phyloP scores from a whole-genome alignment of 2,113 vertebrate genomes.

The Axis porcinus region DNA sequence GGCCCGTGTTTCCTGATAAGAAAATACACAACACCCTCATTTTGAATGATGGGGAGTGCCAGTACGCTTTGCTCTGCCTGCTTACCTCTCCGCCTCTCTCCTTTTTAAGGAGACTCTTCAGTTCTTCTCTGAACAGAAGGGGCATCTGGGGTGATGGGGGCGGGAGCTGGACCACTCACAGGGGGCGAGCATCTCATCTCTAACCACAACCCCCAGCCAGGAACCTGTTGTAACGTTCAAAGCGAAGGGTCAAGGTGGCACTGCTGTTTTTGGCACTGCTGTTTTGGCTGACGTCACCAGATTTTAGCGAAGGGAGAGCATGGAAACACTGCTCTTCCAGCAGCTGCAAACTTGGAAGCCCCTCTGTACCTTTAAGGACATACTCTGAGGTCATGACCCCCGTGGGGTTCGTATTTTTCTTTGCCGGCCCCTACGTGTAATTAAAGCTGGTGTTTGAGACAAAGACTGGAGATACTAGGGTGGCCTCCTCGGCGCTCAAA shows the following conservation, averaged over 20 bases:
- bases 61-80: fast-evolving
- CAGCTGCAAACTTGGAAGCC: conserved; percentile 26
- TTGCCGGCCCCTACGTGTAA: background rate
- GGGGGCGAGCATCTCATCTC: background rate
- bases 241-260: background rate
- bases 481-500: fast-evolving
- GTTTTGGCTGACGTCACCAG: background rate
- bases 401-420: conserved; percentile 9
- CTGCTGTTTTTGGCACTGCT: background rate
- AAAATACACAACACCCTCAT: background rate
- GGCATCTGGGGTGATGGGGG: conserved; percentile 14
- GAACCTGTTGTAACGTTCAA: background rate
- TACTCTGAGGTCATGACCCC: conserved; percentile 19
- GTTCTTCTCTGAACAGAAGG: background rate
- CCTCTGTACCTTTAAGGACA: conserved; percentile 40
- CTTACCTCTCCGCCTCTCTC: fast-evolving
- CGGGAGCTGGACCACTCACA: background rate
- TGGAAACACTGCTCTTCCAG: background rate
- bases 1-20: background rate
- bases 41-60: background rate
- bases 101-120: background rate
- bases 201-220: background rate
- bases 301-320: background rate
- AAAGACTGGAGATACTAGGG: background rate
- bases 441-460: background rate